Evolutionary conservation across 2,888 invertebrate species (phyloP).

Genomic region (Tetheella fluctuosa): DNA sequence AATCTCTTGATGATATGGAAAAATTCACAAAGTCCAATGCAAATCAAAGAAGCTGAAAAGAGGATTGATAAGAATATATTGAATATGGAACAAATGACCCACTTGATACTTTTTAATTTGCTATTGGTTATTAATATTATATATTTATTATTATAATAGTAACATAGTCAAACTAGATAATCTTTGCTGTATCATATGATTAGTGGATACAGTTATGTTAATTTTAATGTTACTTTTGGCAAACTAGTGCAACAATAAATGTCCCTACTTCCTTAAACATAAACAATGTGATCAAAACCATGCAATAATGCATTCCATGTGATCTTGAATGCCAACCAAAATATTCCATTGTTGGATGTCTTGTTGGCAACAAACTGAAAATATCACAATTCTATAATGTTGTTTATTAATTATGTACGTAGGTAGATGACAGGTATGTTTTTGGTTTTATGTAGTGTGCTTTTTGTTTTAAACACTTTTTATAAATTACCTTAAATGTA

Average conservation of each 20-base stretch:
- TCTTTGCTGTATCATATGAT: not conserved
- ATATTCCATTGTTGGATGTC: not conserved
- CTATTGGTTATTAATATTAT: constrained; percentile 3
- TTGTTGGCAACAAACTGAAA: constrained; percentile 4
- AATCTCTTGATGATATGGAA: constrained; percentile 89
- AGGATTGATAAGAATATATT: constrained; percentile 62
- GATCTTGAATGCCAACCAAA: constrained; percentile 1
- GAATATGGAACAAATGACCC: constrained; percentile 28
- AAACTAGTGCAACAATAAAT: not conserved
- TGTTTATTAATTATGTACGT: not conserved
- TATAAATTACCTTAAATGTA: not conserved
- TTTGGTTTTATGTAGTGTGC: not conserved
- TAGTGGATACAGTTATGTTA: not conserved
- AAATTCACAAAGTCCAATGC: constrained; percentile 83
- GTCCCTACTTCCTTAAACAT: not conserved
- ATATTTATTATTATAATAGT: constrained; percentile 6
- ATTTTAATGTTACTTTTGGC: not conserved
- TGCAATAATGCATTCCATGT: constrained; percentile 7
- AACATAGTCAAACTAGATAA: not conserved
- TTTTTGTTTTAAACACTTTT: not conserved
- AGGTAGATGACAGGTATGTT: not conserved
- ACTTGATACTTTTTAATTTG: constrained; percentile 24
- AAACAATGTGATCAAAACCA: not conserved
- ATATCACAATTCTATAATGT: not conserved
- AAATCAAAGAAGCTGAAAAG: constrained; percentile 83